Base-by-base conservation (phyloP, 2,888 invertebrate genomes). In the Mongoloraphidia duomilia region DNA sequence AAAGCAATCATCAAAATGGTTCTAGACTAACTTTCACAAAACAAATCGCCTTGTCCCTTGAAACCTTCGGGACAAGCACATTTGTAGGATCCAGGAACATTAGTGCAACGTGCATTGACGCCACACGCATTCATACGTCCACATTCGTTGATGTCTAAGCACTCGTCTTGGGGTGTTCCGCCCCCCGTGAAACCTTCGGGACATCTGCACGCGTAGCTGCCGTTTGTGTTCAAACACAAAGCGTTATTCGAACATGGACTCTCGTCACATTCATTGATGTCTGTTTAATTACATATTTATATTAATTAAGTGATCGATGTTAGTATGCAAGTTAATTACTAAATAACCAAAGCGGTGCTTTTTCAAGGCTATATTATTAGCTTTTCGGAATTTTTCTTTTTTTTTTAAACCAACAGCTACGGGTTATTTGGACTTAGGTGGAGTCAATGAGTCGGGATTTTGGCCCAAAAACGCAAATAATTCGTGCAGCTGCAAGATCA, bases 21-120 rank as follows among this genome's bases (percentile, higher is more conserved):
- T 55, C 35, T 49, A 47, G 54, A 74, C 80, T 80, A 77, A 84
- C 85, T 85, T 80, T 83, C 80, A 71, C 85, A 85, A 59, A 77
- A 77, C 56, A 78, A 76, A 62, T 80, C 76, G 60, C 84, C 82
- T 66, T 83, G 80, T 61, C 85, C 85, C 57, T 76, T 74, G 70
- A 83, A 85, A 56, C 86, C 85, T 58, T 75, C 75, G 34, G 82
- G 82, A 64, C 86, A 86, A 54, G 81, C 71, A 67, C 86, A 86
- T 63, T 80, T 80, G 73, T 77, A 84, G 49, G 83, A 80, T 58
- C 88, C 88, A n/a, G 80, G 80, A 47, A 81, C 76, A 68, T 89
- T 89, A 67, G 80, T 78, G 71, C 88, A 89, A 67, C 81, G 80
- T 56, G 87, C 82, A 67, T 85, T 82, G 59, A 75, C 72, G 54